Base-by-base conservation (phyloP, 2,113 vertebrate species). In the Camelus bactrianus region DNA sequence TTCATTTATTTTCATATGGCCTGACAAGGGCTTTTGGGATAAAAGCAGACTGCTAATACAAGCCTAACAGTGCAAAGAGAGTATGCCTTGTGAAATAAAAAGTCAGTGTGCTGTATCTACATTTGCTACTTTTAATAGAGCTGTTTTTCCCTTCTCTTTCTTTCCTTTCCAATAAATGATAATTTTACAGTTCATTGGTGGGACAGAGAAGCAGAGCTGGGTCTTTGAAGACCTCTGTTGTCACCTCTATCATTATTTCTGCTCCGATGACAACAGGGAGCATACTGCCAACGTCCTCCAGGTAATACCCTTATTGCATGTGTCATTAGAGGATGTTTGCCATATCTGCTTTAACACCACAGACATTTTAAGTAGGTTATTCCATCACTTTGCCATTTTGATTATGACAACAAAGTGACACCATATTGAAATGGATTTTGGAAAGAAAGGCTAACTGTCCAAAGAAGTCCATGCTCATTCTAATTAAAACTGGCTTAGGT, bases 401-500 rank as follows among this genome's bases (percentile, higher is more conserved):
- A 99, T 99, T 98, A 99, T 99, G 99, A 99, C 98, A 99, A 99
- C 98, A 98, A 98, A 98, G 98, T 99, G 99, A 99, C 99, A 99
- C 98, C 98, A 98, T 98, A 98, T 98, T 98, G 98, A 99, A 99
- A 99, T 98, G 97, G 98, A 99, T 98, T 99, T 98, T 98, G 98
- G 98, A 98, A 98, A 98, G 99, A 99, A 99, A 99, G 99, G 98
- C 99, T 99, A 99, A 98, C 98, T 99, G 99, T 99, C 99, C 98
- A 98, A 99, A 98, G 98, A 98, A 98, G 98, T 98, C 98, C 98
- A 97, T 98, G 98, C 99, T 98, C 97, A n/a, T 94, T 98, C 98
- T 99, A 99, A 99, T 99, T 99, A 99, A 98, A 99, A 98, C 98
- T 98, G 98, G 99, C 99, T 99, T 98, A 98, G 98, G 98, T 99